Evolutionary conservation across 2,113 vertebrate genomes (phyloP), one percentile per base, ranked within the genome.

Genomic region (Peromyscus maniculatus): DNA sequence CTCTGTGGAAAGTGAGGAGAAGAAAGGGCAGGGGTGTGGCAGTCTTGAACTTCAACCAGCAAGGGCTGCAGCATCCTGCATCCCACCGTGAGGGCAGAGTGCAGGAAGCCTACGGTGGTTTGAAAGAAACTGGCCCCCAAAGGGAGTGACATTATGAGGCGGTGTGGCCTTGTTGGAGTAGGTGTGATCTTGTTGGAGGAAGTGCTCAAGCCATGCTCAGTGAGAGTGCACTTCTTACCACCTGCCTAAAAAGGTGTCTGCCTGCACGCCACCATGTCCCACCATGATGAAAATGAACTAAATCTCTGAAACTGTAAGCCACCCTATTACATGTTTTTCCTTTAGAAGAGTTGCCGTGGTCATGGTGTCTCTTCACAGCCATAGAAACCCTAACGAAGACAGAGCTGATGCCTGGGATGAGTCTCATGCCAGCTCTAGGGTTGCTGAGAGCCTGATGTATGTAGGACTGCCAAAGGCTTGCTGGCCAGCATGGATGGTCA

Each of bases 401-500:
- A n/a, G 64, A 66, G 2, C 62, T 15, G 33, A 69, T 26, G 6
- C 36, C 71, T 12, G 3, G 59, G 19, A 0, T 28, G n/a, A 0
- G 0, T 3, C 33, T 26, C 1, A 2, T 7, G 8, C 26, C 11
- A 5, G 57, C 8, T 3, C 43, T 19, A 3, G 13, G 8, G 57
- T 15, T 19, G 43, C 21, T 62, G 71, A 22, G 46, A 19, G 6
- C 39, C 75, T 39, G 75, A 15, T 28, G 39, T 1, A 3, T 10
- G 0, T 16, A 64, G 57, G 1, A 17, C 57, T 26, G 59, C 24
- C 22, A 43, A 15, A 49, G 43, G 43, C 43, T 72, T 59, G 71
- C 52, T 5, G 4, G 21, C 1, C 64, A 28, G 21, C 0, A 33
- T 82, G 72, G n/a, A 1, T 0, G 36, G 77, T 82, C 7, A 36